Evolutionary conservation across 2,888 invertebrate genomes (phyloP), one percentile per base, ranked within the genome.

Genomic region (Tiphia femorata): DNA sequence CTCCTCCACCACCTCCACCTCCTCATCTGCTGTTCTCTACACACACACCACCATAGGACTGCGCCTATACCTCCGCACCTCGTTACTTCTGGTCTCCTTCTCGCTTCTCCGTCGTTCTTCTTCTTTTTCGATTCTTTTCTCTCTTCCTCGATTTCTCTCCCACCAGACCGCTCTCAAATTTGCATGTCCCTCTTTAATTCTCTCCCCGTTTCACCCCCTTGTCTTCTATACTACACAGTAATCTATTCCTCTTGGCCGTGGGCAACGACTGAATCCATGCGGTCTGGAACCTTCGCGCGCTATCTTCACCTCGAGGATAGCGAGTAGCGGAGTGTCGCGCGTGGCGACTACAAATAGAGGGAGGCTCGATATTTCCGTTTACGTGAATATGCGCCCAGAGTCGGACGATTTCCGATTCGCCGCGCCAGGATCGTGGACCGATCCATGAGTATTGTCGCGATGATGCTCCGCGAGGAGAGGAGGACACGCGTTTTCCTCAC

Each of bases 301-400:
- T 40, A 33, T 59, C 51, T 23, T 53, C 14, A 29, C 27, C 30
- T 38, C 42, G 41, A 59, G 54, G 57, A 54, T 35, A 47, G 40
- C 57, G 42, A 40, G 38, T n/a, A 50, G 23, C 49, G 25, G 5
- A 38, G 21, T 23, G n/a, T n/a, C n/a, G 23, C 41, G 47, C 29
- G 19, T 29, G 42, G 40, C 5, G 40, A 49, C 60, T 68, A 53
- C 52, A 71, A 70, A 72, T 70, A 67, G 70, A 72, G 58, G 40
- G 51, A 62, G 44, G 58, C 51, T 49, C 55, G 67, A 70, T 68
- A 67, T 72, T 64, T 70, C 61, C 67, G 65, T 64, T 73, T 70
- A 60, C 65, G 58, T 38, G 59, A 58, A 59, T n/a, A n/a, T n/a
- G 58, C 33, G 50, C 29, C 48, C 21, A 21, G n/a, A n/a, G n/a